Conservation (phyloP, 2,888 invertebrate genomes). For the Acleris literana region DNA sequence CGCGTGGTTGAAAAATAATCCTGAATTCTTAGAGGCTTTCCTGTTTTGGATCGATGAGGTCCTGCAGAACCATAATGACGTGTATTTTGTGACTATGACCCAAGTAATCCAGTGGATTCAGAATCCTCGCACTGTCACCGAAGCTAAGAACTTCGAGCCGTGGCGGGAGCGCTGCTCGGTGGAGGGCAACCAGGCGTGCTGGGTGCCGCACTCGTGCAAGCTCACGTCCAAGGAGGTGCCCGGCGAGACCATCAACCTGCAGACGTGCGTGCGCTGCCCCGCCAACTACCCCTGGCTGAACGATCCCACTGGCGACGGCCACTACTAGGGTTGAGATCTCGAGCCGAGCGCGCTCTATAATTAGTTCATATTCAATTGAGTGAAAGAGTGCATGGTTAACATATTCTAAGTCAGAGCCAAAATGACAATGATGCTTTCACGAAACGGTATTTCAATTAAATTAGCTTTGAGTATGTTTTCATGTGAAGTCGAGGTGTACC, state of each 20-base stretch:
- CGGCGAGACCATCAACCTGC: slow-evolving; percentile 96
- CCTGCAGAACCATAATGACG: slow-evolving; percentile 92
- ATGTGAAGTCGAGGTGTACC: slow-evolving; percentile 78
- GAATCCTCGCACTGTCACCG: slow-evolving; percentile 92
- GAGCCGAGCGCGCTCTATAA: slow-evolving; percentile 68
- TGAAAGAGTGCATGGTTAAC: slow-evolving; percentile 66
- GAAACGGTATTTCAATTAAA: slow-evolving; percentile 44
- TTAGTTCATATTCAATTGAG: slow-evolving; percentile 72
- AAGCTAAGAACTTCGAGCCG: slow-evolving; percentile 95
- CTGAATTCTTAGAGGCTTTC: slow-evolving; percentile 96
- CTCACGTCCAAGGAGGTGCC: slow-evolving; percentile 96
- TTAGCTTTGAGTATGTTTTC: slow-evolving; percentile 69
- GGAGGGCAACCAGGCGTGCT: slow-evolving; percentile 92
- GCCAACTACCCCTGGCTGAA: slow-evolving; percentile 97
- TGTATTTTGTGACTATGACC: slow-evolving; percentile 98
- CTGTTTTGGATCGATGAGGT: slow-evolving; percentile 96
- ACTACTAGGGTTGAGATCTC: slow-evolving; percentile 87
- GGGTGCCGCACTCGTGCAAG: slow-evolving; percentile 95
- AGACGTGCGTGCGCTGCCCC: slow-evolving; percentile 96
- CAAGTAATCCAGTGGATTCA: slow-evolving; percentile 98
- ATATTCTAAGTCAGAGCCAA: slow-evolving; percentile 59
- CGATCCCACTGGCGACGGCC: slow-evolving; percentile 94
- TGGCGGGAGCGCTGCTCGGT: slow-evolving; percentile 97
- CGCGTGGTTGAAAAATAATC: slow-evolving; percentile 96
- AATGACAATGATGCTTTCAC: slow-evolving; percentile 43